Evolutionary conservation across 92 coral and sea anemone species (phyloP).

Genomic region (Montipora capitata): DNA sequence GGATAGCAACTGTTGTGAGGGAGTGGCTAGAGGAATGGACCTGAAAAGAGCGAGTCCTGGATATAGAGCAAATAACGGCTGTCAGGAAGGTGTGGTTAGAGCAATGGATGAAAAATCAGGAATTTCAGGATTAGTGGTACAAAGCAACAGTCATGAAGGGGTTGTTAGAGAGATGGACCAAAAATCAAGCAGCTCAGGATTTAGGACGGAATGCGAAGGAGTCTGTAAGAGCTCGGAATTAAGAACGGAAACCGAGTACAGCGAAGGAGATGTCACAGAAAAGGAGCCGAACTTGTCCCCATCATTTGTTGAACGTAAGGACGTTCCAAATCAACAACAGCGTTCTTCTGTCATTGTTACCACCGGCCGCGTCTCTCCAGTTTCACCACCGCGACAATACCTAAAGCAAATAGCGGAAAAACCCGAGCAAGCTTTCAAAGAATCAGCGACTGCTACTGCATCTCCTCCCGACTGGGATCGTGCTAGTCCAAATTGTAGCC

Average conservation of each 20-base stretch:
- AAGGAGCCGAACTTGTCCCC: not conserved
- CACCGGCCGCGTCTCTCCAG: constrained; percentile 15
- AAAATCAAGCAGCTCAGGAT: not conserved
- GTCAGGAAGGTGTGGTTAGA: not conserved
- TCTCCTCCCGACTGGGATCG: constrained; percentile 18
- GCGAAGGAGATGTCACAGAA: not conserved
- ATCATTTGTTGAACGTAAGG: constrained; percentile 5
- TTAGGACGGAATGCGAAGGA: not conserved
- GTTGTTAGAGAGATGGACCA: not conserved
- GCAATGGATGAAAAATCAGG: not conserved
- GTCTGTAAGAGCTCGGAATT: not conserved
- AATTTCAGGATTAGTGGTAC: not conserved
- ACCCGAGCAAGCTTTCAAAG: not conserved
- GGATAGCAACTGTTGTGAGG: not conserved
- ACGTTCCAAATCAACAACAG: not conserved
- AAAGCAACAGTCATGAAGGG: not conserved
- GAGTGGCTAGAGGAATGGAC: not conserved
- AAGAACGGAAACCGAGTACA: not conserved
- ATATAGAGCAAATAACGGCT: not conserved
- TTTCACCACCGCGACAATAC: not conserved
- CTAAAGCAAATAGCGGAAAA: not conserved
- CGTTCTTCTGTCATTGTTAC: constrained; percentile 56
- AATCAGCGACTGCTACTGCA: not conserved
- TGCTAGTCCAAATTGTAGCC: constrained; percentile 35
- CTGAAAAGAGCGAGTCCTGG: not conserved